Evolutionary conservation across 2,888 invertebrate species (phyloP).

Genomic region (Macroteleia sp.): DNA sequence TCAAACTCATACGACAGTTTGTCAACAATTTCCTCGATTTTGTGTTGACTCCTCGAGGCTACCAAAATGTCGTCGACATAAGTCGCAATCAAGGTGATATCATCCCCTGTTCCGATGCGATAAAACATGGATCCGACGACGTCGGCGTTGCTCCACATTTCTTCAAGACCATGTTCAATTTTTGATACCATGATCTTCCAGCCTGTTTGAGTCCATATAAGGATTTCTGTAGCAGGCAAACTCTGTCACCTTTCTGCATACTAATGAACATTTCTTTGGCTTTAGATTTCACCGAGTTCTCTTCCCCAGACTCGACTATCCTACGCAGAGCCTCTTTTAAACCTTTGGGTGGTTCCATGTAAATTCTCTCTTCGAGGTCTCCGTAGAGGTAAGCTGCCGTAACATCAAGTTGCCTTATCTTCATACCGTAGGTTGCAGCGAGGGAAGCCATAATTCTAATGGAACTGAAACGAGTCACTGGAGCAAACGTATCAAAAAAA

Average conservation of each 20-base stretch:
- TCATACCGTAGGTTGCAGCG: background rate
- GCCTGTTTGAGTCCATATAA: slow-evolving; percentile 1
- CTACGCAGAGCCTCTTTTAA: background rate
- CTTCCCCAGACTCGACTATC: background rate
- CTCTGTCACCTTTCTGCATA: background rate
- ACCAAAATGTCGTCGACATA: background rate
- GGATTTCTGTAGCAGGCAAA: background rate
- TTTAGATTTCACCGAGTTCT: background rate
- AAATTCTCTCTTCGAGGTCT: background rate
- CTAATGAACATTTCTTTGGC: background rate
- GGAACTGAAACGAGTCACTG: background rate
- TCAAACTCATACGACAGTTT: background rate
- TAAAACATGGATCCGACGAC: background rate
- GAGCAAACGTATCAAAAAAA: background rate
- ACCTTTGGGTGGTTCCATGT: background rate
- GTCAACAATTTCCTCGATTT: background rate
- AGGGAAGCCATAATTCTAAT: background rate
- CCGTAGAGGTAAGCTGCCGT: background rate
- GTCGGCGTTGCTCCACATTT: background rate
- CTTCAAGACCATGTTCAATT: background rate
- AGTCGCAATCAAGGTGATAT: background rate
- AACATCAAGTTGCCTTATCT: background rate
- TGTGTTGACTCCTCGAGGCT: background rate
- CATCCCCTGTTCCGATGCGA: background rate
- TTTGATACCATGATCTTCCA: background rate